Evolutionary conservation across 2,888 invertebrate species (phyloP).

Genomic region (Apomyelois bistriatella): DNA sequence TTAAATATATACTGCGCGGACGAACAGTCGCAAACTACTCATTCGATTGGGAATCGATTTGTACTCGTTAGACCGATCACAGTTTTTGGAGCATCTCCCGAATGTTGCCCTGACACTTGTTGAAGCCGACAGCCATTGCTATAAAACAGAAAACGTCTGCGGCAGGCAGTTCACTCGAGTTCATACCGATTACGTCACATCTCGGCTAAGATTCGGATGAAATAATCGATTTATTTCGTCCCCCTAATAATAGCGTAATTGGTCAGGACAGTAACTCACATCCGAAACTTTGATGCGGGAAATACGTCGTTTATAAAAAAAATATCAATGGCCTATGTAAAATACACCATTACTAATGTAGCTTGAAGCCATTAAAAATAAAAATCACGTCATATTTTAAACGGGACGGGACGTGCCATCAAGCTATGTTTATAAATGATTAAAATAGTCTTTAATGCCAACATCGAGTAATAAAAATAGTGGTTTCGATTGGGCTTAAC

Average conservation of each 20-base stretch:
- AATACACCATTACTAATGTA: slow-evolving; percentile 11
- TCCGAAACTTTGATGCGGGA: slow-evolving; percentile 10
- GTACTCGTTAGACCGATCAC: slow-evolving; percentile 7
- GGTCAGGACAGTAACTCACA: slow-evolving; percentile 4
- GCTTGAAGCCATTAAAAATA: slow-evolving; percentile 14
- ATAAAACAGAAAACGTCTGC: slow-evolving; percentile 29
- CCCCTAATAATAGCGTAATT: slow-evolving; percentile 13
- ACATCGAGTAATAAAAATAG: slow-evolving; percentile 71
- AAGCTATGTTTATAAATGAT: slow-evolving; percentile 21
- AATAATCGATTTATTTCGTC: slow-evolving; percentile 10
- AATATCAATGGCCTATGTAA: slow-evolving; percentile 5
- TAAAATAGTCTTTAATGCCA: slow-evolving; percentile 50
- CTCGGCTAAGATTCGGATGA: slow-evolving; percentile 17
- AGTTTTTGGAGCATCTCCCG: slow-evolving; percentile 29
- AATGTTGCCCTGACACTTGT: slow-evolving; percentile 47
- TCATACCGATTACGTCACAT: slow-evolving; percentile 19
- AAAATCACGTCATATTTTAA: slow-evolving; percentile 18
- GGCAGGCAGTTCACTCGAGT: slow-evolving; percentile 13
- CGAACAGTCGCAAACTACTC: slow-evolving; percentile 4
- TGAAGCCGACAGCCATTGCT: slow-evolving; percentile 33
- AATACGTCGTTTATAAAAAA: slow-evolving; percentile 3
- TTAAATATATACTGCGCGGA: background rate
- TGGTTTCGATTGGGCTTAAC: slow-evolving; percentile 61
- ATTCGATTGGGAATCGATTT: slow-evolving; percentile 14
- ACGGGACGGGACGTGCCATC: slow-evolving; percentile 14